These are phyloP conservation scores for Uloborus plumipes DNA, from an alignment of 2,888 invertebrate species.

Conservation along the genomic window DNA sequence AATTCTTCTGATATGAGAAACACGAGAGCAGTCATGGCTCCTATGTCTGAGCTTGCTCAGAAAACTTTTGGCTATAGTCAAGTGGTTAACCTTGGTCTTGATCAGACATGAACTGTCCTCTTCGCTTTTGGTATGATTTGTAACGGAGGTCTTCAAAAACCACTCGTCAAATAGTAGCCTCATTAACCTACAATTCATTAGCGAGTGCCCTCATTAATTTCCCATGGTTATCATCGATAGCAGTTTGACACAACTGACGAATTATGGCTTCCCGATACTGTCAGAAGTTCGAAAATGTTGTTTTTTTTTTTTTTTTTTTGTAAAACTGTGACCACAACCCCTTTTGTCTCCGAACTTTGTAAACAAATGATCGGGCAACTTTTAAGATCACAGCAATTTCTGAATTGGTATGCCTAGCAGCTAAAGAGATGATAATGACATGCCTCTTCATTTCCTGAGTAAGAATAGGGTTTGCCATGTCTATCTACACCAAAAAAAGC, in stretches of 20 bases:
- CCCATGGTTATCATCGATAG: not conserved
- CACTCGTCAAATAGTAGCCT: not conserved
- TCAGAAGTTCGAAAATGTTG: not conserved
- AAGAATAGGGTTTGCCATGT: too few species aligned
- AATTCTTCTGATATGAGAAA: slow-evolving; percentile 18
- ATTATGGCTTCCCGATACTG: slow-evolving; percentile 2
- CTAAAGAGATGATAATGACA: too few species aligned
- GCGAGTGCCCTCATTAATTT: not conserved
- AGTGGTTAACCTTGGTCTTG: not conserved
- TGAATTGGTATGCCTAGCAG: too few species aligned
- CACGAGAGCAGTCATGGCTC: slow-evolving; percentile 7
- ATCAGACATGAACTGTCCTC: not conserved
- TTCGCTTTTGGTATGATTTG: not conserved
- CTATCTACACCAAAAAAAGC: too few species aligned
- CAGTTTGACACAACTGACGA: not conserved
- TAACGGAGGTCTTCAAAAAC: not conserved
- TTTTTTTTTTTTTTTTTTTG: not conserved
- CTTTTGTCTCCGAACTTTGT: too few species aligned
- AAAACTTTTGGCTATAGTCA: not conserved
- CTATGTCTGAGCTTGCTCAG: slow-evolving; percentile 14
- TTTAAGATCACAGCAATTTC: too few species aligned
- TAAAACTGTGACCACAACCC: not conserved
- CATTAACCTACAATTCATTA: not conserved
- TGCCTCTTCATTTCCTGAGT: too few species aligned
- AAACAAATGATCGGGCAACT: too few species aligned